A percentile compares a stretch with the other conserved stretches of the same genome.
Evolutionary conservation across 37 sponge, comb jelly and placozoan species (phyloP).

Genomic region (Bolinopsis microptera): DNA sequence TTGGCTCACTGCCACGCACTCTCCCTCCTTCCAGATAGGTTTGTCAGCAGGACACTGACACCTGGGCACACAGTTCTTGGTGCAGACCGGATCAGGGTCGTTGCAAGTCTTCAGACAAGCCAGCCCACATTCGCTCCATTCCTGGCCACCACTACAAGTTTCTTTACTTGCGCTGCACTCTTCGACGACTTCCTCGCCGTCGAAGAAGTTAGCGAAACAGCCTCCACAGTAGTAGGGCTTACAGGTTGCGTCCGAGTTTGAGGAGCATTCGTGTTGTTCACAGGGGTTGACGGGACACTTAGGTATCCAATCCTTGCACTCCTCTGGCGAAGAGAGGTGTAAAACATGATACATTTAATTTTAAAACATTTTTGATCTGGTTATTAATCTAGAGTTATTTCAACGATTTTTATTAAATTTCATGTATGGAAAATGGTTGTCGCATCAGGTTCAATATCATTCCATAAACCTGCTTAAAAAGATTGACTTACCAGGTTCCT

Average conservation of each 20-base stretch:
- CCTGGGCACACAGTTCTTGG: not conserved
- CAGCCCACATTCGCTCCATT: not conserved
- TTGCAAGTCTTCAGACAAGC: not conserved
- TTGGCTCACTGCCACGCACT: not conserved
- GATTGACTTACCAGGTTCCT: not conserved
- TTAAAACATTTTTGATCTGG: too few species aligned
- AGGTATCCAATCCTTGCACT: not conserved
- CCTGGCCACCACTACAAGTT: not conserved
- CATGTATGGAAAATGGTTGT: too few species aligned
- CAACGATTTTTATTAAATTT: too few species aligned
- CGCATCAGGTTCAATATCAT: too few species aligned
- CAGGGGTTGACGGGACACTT: not conserved
- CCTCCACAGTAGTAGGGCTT: not conserved
- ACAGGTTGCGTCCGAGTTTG: not conserved
- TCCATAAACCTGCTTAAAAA: not conserved
- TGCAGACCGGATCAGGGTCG: not conserved
- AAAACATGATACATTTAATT: too few species aligned
- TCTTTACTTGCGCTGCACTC: not conserved
- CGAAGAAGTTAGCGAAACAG: not conserved
- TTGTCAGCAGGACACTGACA: conserved; percentile 25
- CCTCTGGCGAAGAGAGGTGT: not conserved
- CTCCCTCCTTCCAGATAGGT: conserved; percentile 1
- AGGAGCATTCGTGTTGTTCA: not conserved
- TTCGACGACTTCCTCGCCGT: not conserved
- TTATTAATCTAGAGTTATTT: too few species aligned